Evolutionary conservation across 2,797 vertebrate genomes (phyloP).

Genomic region (Sternotherus odoratus): DNA sequence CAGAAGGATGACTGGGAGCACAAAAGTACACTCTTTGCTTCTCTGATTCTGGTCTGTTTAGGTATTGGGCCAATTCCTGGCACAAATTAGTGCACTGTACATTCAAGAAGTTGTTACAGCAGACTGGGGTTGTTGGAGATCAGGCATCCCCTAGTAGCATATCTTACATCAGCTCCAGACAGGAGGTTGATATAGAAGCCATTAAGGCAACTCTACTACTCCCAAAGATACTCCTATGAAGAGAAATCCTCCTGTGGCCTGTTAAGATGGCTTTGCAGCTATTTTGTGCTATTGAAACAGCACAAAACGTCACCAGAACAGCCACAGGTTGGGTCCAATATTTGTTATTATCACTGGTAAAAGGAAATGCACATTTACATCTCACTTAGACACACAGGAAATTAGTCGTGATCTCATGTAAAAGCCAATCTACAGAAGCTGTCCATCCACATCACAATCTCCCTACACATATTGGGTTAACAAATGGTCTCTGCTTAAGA

Average conservation of each 20-base stretch:
- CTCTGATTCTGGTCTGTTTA: background rate
- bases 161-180: background rate
- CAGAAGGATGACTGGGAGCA: background rate
- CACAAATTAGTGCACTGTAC: background rate
- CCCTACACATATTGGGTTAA: background rate
- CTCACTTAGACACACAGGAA: background rate
- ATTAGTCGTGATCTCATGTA: background rate
- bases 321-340: accelerated
- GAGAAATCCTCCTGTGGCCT: background rate
- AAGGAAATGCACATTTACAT: background rate
- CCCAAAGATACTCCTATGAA: background rate
- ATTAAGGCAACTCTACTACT: background rate
- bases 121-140: background rate
- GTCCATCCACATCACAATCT: background rate
- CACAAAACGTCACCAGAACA: background rate
- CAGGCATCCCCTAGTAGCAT: background rate
- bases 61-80: background rate
- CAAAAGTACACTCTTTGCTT: background rate
- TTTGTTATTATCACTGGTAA: background rate
- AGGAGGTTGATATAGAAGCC: background rate
- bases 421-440: background rate
- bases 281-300: background rate
- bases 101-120: background rate
- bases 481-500: background rate
- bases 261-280: background rate